These are phyloP conservation scores for Odontamblyopus lacepedii DNA, from an alignment of 2,797 vertebrate species.

Conservation along the genomic window DNA sequence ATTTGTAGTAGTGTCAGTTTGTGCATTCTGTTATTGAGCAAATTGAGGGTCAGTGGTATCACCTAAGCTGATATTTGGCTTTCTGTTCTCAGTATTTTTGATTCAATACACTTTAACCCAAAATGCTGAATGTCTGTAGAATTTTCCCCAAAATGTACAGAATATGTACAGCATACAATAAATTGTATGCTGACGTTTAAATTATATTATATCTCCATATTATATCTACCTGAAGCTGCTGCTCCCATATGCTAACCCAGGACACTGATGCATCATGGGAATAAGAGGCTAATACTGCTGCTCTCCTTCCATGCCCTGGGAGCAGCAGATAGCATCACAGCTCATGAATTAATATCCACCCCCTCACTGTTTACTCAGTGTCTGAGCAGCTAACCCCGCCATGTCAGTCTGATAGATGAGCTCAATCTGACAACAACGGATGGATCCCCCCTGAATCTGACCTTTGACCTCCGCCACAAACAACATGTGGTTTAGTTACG, in stretches of 20 bases:
- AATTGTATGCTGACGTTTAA: background rate
- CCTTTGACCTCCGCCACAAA: constrained; percentile 53
- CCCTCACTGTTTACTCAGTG: constrained; percentile 26
- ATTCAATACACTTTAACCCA: no score
- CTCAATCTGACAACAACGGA: constrained; percentile 55
- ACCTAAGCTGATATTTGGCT: no score
- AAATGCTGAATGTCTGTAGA: no score
- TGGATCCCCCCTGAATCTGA: constrained; percentile 32
- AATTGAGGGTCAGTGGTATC: no score
- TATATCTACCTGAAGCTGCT: background rate
- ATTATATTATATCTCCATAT: background rate
- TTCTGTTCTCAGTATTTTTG: no score
- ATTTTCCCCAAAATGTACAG: background rate
- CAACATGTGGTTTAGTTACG: background rate
- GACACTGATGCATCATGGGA: constrained; percentile 25
- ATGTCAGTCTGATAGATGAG: constrained; percentile 61
- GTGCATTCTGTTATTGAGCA: no score
- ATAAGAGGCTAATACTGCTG: constrained; percentile 36
- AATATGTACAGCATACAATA: no score
- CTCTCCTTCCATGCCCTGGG: constrained; percentile 34
- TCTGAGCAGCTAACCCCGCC: constrained; percentile 25
- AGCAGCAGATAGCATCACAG: constrained; percentile 59
- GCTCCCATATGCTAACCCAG: constrained; percentile 18
- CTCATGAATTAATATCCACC: constrained; percentile 46
- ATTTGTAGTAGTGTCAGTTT: background rate